phyloP scores from a whole-genome alignment of 92 coral and sea anemone species.

The Ricordea florida region DNA sequence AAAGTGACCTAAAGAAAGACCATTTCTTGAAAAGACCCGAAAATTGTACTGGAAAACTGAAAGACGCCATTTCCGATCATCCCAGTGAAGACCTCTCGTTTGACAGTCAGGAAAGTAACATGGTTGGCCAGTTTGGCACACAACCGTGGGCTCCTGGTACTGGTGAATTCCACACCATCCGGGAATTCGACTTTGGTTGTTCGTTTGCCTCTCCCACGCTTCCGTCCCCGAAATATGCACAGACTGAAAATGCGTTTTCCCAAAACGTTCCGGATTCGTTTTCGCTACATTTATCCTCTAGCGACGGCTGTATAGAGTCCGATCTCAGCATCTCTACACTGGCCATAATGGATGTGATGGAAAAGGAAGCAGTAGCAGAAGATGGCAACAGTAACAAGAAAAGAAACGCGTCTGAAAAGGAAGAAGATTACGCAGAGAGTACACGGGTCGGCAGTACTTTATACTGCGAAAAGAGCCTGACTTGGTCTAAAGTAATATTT shows the following conservation, averaged over 20 bases:
- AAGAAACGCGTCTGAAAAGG: neutral
- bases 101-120: constrained; percentile 40
- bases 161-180: constrained; percentile 25
- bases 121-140: constrained; percentile 64
- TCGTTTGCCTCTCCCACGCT: neutral
- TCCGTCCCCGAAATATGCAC: neutral
- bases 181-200: constrained; percentile 1
- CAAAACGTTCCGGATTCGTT: constrained; percentile 45
- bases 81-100: neutral
- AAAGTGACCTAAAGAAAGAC: neutral
- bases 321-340: constrained; percentile 56
- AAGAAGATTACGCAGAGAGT: too few species aligned
- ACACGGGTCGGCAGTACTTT: too few species aligned
- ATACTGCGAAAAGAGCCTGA: too few species aligned
- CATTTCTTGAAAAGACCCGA: neutral
- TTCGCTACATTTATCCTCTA: constrained; percentile 72
- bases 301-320: constrained; percentile 76
- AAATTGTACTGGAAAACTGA: neutral
- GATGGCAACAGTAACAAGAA: too few species aligned
- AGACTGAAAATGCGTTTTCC: neutral
- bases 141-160: constrained; percentile 38
- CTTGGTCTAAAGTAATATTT: too few species aligned
- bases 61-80: neutral
- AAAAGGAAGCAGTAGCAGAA: constrained; percentile 23
- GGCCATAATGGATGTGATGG: constrained; percentile 66